Evolutionary conservation across 2,888 invertebrate species (phyloP), one percentile per base, ranked within the genome.

Genomic region (Blera fallax): DNA sequence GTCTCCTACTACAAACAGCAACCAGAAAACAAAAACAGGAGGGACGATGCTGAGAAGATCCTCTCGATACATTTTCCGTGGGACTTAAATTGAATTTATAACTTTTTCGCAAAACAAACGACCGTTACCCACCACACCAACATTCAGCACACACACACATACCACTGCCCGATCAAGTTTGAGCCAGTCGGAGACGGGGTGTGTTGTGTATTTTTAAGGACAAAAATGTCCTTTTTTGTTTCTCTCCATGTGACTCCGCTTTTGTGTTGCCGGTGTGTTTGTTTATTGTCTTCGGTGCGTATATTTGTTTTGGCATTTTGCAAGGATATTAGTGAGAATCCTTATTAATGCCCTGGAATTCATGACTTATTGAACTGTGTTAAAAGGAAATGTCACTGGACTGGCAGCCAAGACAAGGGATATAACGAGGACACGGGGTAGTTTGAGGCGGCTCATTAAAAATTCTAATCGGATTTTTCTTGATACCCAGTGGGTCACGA

Each of bases 81-180:
- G 83, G 87, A 87, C 87, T 87, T 81, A 87, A 87, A 88, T 87
- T 88, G 87, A 88, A 88, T 88, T 88, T 87, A 81, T 79, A 87
- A 87, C 87, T 87, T 87, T 87, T 82, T 74, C 64, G 48, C 62
- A 85, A 85, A 85, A 76, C 76, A 85, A 80, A 85, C 81, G 81
- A 78, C 78, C 72, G 37, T 70, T 60, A 64, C 58, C 48, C 62
- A 64, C 29, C 43, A 37, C 24, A 54, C 52, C 27, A 74, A 29
- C 37, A 58, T 18, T 11, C 34, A 43, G 56, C 34, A 56, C 27
- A 48, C 54, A 29, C 64, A 70, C 34, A 34, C 50, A 45, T 21
- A 58, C 43, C 52, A 73, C n/a, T 52, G 69, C 40, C 56, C 76
- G 69, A 69, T 69, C 69, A 67, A 52, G 70, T 64, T 40, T 37